Base-by-base conservation (phyloP, 2,113 vertebrate genomes). In the Poeciliopsis prolifica region DNA sequence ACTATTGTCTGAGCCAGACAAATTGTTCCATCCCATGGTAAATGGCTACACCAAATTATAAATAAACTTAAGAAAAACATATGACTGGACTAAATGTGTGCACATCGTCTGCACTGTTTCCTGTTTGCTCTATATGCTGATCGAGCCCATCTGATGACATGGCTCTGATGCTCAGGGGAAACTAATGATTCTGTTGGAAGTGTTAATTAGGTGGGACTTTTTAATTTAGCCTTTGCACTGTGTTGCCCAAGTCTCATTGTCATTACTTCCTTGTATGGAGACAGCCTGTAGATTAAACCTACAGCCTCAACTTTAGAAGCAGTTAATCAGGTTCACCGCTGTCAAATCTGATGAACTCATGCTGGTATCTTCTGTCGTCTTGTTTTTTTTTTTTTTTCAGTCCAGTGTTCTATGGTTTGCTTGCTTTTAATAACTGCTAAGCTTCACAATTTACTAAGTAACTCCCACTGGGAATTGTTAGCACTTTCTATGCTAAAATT, bases 151-250 rank as follows among this genome's bases (percentile, higher is more conserved):
- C 63, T 70, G 65, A 77, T 78, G 64, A 68, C 61, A 70, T 68
- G 37, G 65, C 28, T 26, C 15, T 31, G 13, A 28, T 42, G 40
- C 75, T 28, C 40, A 22, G 30, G 62, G 76, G 44, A 40, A 35
- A 61, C 22, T 40, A 33, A 70, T 67, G 11, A 40, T 74, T 75
- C 68, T 19, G 68, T 77, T 66, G 48, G 51, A 80, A 54, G 76
- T 84, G 72, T 83, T 91, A 90, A 91, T 91, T 85, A 81, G 78
- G 82, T 77, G 81, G 66, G 84, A 87, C 83, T 90, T 86, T 89
- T 77, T 72, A 73, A 89, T 85, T 90, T 74, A 80, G 74, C 83
- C 48, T 35, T 30, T 42, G 83, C 62, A 17, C 68, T 11, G 24
- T 66, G 78, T 77, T 84, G 81, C 68, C 81, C 82, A 24, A 54